Evolutionary conservation across 2,888 invertebrate genomes (phyloP).

Genomic region (Lacanobia oleracea): DNA sequence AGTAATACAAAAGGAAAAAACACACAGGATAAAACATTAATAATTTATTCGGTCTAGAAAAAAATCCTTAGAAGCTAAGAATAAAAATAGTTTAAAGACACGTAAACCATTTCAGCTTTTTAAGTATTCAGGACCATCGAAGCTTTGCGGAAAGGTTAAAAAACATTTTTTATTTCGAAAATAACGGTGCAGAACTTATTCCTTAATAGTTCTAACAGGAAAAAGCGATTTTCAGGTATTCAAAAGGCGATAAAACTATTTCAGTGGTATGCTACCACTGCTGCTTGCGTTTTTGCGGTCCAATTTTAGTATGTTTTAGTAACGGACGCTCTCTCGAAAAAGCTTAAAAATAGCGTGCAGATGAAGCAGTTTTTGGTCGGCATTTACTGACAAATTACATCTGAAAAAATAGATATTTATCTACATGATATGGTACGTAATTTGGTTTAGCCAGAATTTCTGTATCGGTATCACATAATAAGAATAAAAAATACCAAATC

Average conservation of each 20-base stretch:
- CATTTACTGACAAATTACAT: no score
- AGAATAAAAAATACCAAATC: no score
- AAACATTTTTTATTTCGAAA: background rate
- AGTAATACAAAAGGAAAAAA: no score
- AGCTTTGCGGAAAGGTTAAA: constrained; percentile 1
- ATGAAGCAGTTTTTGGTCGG: no score
- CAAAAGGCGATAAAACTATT: background rate
- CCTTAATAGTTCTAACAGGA: background rate
- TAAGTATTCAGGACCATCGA: constrained; percentile 32
- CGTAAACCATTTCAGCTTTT: constrained; percentile 36
- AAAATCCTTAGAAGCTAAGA: background rate
- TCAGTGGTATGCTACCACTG: background rate
- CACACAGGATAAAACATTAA: background rate
- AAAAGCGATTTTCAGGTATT: background rate
- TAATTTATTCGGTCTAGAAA: constrained; percentile 20
- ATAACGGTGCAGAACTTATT: background rate
- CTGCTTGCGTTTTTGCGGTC: no score
- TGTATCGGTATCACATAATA: no score
- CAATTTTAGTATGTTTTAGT: no score
- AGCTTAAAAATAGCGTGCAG: no score
- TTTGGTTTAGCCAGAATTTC: no score
- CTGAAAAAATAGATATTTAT: no score
- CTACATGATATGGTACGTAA: no score
- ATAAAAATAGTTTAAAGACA: constrained; percentile 13
- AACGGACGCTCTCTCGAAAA: no score